Evolutionary conservation across 2,888 invertebrate species (phyloP).

Genomic region (Pristionchus arcanus): DNA sequence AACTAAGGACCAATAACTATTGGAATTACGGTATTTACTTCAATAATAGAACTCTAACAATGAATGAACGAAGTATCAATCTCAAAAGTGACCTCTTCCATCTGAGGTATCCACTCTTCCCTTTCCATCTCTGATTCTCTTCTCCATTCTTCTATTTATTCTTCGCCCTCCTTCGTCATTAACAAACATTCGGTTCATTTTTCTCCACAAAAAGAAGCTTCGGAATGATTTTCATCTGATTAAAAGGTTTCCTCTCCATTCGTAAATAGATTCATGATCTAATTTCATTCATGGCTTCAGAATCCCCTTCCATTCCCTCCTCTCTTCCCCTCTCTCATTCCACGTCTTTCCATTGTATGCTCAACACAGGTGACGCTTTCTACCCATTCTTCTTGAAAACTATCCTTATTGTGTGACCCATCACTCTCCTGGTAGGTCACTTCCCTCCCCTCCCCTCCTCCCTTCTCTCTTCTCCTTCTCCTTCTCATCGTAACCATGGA

Average conservation of each 20-base stretch:
- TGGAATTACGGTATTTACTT: too few relatives aligned
- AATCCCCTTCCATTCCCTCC: constrained; percentile 1
- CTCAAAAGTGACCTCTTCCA: constrained; percentile 1
- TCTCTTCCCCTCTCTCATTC: background rate
- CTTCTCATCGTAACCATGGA: background rate
- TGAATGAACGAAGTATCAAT: background rate
- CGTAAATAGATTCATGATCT: background rate
- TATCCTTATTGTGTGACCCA: background rate
- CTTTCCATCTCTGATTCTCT: background rate
- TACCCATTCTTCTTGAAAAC: background rate
- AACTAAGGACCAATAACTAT: too few relatives aligned
- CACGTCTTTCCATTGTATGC: constrained; percentile 21
- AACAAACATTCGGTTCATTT: constrained; percentile 4
- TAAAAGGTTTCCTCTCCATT: background rate
- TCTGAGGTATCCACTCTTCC: background rate
- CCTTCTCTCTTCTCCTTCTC: background rate
- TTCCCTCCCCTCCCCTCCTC: constrained; percentile 8
- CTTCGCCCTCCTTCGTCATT: background rate
- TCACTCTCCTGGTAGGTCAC: background rate
- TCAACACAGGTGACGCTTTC: background rate
- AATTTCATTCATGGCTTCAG: background rate
- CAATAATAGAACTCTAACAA: too few relatives aligned
- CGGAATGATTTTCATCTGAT: background rate
- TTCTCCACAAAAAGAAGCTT: background rate
- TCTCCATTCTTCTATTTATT: constrained; percentile 17